phyloP scores from a whole-genome alignment of 2,113 vertebrate species.

The Onychostoma macrolepis region DNA sequence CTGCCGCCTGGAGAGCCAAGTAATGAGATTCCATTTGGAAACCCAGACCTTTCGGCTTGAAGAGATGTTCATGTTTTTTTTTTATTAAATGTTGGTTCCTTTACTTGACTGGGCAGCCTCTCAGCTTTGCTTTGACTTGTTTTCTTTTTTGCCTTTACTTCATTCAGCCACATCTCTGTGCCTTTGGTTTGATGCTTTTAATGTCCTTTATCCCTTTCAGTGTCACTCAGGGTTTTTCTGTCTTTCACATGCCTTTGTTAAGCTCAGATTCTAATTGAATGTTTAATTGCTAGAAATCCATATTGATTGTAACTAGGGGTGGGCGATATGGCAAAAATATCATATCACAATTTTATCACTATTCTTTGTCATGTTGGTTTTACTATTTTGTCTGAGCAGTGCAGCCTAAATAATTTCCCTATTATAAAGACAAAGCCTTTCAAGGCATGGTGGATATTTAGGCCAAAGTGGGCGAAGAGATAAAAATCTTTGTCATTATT shows the following conservation, averaged over 20 bases:
- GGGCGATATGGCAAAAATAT: too few relatives aligned
- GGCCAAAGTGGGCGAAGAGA: too few relatives aligned
- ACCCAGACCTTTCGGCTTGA: slow-evolving; percentile 37
- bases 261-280: slow-evolving; percentile 10
- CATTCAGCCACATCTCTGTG: not conserved
- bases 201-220: not conserved
- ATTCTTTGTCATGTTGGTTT: too few relatives aligned
- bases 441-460: too few relatives aligned
- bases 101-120: slow-evolving; percentile 11
- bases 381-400: too few relatives aligned
- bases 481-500: too few relatives aligned
- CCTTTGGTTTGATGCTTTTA: not conserved
- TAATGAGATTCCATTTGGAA: slow-evolving; percentile 56
- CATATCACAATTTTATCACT: too few relatives aligned
- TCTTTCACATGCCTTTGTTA: not conserved
- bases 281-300: not conserved
- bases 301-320: too few relatives aligned
- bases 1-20: slow-evolving; percentile 51
- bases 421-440: too few relatives aligned
- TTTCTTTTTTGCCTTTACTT: not conserved
- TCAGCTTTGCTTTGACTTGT: not conserved
- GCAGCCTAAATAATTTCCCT: too few relatives aligned
- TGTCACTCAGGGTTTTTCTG: not conserved
- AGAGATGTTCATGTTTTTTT: slow-evolving; percentile 34
- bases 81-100: slow-evolving; percentile 36